phyloP scores from a whole-genome alignment of 2,113 vertebrate species.

The Saguinus midas region DNA sequence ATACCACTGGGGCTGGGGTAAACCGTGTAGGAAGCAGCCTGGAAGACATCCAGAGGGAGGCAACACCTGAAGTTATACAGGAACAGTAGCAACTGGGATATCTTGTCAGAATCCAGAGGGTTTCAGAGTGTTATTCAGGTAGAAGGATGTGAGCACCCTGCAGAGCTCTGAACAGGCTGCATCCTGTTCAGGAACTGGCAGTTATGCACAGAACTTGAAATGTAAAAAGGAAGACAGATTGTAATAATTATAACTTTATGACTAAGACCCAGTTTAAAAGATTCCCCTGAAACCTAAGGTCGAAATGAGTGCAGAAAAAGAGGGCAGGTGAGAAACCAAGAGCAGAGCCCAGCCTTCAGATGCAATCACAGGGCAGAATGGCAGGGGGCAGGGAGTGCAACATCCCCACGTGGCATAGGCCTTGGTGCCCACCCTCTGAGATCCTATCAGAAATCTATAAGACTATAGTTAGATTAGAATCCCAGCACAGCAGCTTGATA shows the following conservation, averaged over 20 bases:
- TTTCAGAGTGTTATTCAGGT: too few relatives aligned
- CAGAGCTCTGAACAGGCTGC: background rate
- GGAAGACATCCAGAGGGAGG: too few relatives aligned
- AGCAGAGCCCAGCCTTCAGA: background rate
- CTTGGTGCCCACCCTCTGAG: background rate
- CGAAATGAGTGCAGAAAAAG: background rate
- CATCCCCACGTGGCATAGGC: background rate
- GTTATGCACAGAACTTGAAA: too few relatives aligned
- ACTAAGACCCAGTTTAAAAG: too few relatives aligned
- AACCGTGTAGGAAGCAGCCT: accelerated
- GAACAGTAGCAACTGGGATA: background rate
- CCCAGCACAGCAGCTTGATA: accelerated
- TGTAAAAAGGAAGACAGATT: background rate
- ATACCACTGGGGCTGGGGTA: too few relatives aligned
- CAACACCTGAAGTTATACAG: background rate
- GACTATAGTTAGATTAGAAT: background rate
- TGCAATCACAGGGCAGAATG: too few relatives aligned
- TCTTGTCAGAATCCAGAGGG: background rate
- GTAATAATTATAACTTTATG: accelerated
- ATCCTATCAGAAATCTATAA: too few relatives aligned
- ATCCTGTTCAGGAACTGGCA: background rate
- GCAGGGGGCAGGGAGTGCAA: background rate
- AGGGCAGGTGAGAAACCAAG: background rate
- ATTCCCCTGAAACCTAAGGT: background rate
- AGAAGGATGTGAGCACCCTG: background rate